Percentiles rank a stretch among this genome's conserved stretches.
Conservation (phyloP, 2,113 vertebrate species). For the Corydoras maculifer region DNA sequence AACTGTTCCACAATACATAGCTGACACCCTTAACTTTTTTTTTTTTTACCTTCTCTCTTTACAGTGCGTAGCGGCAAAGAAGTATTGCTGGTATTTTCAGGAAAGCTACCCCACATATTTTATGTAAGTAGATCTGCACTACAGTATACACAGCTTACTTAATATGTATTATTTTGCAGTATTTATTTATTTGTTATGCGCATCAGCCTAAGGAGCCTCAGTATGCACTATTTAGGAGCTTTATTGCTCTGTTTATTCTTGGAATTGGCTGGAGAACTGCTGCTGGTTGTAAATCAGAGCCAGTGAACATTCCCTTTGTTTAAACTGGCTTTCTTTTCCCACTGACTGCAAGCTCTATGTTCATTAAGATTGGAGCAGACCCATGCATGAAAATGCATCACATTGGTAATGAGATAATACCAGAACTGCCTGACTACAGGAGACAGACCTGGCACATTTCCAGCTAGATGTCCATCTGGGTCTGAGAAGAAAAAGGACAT, state of each 20-base stretch:
- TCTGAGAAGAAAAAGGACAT: background rate
- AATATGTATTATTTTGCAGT: background rate
- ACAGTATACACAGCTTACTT: too few relatives aligned
- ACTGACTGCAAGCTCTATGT: slow-evolving; percentile 13
- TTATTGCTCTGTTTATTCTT: slow-evolving; percentile 1
- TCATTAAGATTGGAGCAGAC: slow-evolving; percentile 21
- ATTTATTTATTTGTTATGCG: background rate
- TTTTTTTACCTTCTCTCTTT: slow-evolving; percentile 50
- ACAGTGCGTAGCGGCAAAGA: slow-evolving; percentile 87
- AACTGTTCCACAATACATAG: too few relatives aligned
- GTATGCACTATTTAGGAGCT: background rate
- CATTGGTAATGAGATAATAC: slow-evolving; percentile 23
- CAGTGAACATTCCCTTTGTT: background rate
- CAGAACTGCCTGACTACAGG: background rate
- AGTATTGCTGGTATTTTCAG: slow-evolving; percentile 98
- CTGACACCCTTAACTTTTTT: background rate
- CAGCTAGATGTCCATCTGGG: slow-evolving; percentile 10
- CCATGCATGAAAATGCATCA: slow-evolving; percentile 12
- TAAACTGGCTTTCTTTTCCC: slow-evolving; percentile 13
- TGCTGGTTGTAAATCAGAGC: slow-evolving; percentile 10
- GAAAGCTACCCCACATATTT: slow-evolving; percentile 93
- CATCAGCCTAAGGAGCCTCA: background rate
- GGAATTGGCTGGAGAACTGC: background rate
- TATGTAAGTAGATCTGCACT: slow-evolving; percentile 77
- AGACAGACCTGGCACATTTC: slow-evolving; percentile 14